Base-by-base conservation (phyloP, 1,140 invertebrate species). In the Chlorops oryzae region DNA sequence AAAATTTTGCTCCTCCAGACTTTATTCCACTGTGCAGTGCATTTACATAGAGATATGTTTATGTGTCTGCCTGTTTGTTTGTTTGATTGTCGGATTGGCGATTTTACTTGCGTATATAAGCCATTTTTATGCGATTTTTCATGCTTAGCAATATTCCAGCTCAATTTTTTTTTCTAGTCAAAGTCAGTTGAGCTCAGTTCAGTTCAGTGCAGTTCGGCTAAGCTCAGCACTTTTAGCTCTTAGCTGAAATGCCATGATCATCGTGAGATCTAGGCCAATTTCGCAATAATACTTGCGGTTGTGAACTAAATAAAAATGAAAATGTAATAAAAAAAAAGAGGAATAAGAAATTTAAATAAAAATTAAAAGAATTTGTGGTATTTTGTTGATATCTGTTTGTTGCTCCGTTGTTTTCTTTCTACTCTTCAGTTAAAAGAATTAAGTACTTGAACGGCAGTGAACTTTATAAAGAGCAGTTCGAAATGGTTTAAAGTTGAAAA, bases 231-330 rank as follows among this genome's bases (percentile, higher is more conserved):
- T 45, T 18, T 32, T 32, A 17, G 42, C 42, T 12, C 25, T 21
- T 20, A 24, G 27, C 7, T 6, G 28, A 23, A 23, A 47, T 9
- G 9, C 7, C 35, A 13, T 32, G 47, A 41, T 49, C 47, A 32
- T 41, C 47, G 47, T 49, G 47, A 49, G 47, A 49, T 49, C 47
- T 49, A 49, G 47, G 47, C 47, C 47, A 49, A 40, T 49, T 39
- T 35, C 24, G 47, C 47, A 49, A 49, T 41, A 35, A 21, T 23
- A 41, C 9, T 49, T 41, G 47, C 18, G 47, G 47, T 41, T 49
- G 37, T 25, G 13, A 42, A 25, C 25, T 37, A 38, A 15, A 3
- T 40, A 50, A 50, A 35, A 12, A 22, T 35, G 22, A 34, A 17
- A 39, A 39, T 25, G 34, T 38, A 43, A 22, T 32, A 32, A 50